A percentile compares a stretch with the other conserved stretches of the same genome.
These are phyloP conservation scores for Petromus typicus DNA, from an alignment of 2,113 vertebrate genomes.

Conservation along the genomic window DNA sequence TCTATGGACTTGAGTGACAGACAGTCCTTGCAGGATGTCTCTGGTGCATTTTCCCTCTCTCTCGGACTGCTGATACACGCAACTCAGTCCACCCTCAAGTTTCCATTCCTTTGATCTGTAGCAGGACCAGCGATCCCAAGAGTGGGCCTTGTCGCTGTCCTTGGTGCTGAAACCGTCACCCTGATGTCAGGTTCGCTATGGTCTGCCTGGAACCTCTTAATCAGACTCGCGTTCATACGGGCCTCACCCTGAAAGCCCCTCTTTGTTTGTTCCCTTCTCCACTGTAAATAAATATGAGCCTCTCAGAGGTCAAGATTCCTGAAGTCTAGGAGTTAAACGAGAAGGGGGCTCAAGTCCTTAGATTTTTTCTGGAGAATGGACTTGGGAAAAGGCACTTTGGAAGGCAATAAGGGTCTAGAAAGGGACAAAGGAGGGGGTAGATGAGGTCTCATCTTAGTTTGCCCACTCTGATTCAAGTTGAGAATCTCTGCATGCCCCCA, in stretches of 20 bases:
- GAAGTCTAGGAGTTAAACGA: constrained; percentile 6
- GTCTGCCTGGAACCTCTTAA: not conserved
- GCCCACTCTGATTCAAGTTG: constrained; percentile 68
- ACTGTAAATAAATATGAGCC: not conserved
- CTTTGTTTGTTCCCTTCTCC: not conserved
- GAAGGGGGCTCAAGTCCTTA: not conserved
- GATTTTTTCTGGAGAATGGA: constrained; percentile 69
- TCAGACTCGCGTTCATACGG: not conserved
- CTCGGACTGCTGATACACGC: not conserved
- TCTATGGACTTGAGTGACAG: not conserved
- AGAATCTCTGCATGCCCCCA: constrained; percentile 75
- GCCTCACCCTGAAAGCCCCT: not conserved
- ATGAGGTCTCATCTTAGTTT: constrained; percentile 36
- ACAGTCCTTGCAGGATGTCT: not conserved
- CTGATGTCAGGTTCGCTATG: not conserved
- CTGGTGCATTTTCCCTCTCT: not conserved
- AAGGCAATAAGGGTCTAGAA: constrained; percentile 72
- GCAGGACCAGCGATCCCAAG: rapidly evolving
- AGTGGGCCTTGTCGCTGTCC: constrained; percentile 49
- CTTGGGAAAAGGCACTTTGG: not conserved
- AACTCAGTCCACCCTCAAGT: not conserved
- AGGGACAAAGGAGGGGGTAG: not conserved
- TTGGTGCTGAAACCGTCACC: constrained; percentile 73
- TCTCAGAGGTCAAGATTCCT: not conserved
- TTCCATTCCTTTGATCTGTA: constrained; percentile 3